Percentiles rank a stretch among this genome's conserved stretches.
Evolutionary conservation across 2,113 vertebrate species (phyloP).

Genomic region (Pao palembangensis): DNA sequence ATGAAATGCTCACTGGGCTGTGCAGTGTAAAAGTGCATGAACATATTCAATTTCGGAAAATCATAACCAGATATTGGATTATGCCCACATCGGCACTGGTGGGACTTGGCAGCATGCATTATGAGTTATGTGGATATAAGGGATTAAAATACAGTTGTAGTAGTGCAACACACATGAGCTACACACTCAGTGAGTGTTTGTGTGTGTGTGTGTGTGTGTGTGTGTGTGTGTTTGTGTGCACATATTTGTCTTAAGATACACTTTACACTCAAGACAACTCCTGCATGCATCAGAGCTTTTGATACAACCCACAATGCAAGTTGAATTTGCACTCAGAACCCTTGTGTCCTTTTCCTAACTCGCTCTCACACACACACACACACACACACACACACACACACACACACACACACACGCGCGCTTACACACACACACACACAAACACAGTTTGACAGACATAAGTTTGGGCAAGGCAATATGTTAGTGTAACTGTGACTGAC

Average conservation of each 20-base stretch:
- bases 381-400: slow-evolving; percentile 1
- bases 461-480: slow-evolving; percentile 50
- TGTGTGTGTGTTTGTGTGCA: no score
- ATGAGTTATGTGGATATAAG: slow-evolving; percentile 26
- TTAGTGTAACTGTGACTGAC: slow-evolving; percentile 56
- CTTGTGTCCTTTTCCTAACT: no score
- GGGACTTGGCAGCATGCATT: slow-evolving; percentile 6
- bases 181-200: slow-evolving; percentile 1
- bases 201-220: no score
- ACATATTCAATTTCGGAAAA: slow-evolving; percentile 16
- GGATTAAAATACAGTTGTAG: slow-evolving; percentile 25
- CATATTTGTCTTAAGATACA: no score
- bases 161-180: background rate
- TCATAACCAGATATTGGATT: slow-evolving; percentile 15
- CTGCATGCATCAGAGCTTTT: no score
- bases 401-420: no score
- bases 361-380: background rate
- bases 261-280: no score
- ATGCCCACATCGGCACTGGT: slow-evolving; percentile 9
- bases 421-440: no score
- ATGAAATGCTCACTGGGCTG: slow-evolving; percentile 1
- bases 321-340: no score
- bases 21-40: slow-evolving; percentile 15
- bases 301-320: no score
- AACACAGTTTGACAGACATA: slow-evolving; percentile 52